Conservation (phyloP, 1,140 invertebrate genomes). For the Drosophila mayri region DNA sequence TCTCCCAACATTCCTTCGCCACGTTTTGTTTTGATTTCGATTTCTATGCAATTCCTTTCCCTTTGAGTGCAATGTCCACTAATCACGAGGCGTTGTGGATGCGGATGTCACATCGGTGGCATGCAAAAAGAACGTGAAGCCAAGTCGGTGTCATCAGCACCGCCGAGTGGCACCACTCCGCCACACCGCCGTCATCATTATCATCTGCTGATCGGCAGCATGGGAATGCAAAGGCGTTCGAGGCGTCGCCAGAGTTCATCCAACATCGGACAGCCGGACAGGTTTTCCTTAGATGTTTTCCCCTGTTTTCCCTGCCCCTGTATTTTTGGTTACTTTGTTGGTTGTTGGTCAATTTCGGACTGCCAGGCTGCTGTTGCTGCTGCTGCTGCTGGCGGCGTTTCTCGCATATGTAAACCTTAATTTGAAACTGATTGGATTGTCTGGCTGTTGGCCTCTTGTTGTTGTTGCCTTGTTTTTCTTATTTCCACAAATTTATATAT, state of each 20-base stretch:
- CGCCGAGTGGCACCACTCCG: neutral
- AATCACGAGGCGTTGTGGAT: constrained; percentile 65
- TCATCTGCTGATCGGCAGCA: constrained; percentile 31
- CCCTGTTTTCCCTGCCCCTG: constrained; percentile 10
- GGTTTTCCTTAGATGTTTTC: constrained; percentile 56
- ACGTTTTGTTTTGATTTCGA: constrained; percentile 70
- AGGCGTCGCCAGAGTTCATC: constrained; percentile 70
- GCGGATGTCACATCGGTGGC: constrained; percentile 62
- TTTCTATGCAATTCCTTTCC: constrained; percentile 58
- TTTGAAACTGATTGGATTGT: constrained; percentile 82
- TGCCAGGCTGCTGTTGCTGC: constrained; percentile 1
- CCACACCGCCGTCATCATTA: constrained; percentile 28
- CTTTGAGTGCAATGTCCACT: constrained; percentile 66
- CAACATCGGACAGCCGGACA: constrained; percentile 34
- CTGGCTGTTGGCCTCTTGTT: constrained; percentile 58
- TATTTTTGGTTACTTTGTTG: constrained; percentile 53
- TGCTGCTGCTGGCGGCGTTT: constrained; percentile 32
- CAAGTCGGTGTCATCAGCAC: constrained; percentile 30
- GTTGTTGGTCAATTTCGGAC: constrained; percentile 69
- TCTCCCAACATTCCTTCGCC: constrained; percentile 24
- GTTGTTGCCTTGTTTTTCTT: constrained; percentile 36
- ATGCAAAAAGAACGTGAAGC: constrained; percentile 70
- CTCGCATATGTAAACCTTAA: constrained; percentile 78
- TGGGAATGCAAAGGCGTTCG: constrained; percentile 62
- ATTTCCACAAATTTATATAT: constrained; percentile 16